These are phyloP conservation scores for Cinclus mexicanus DNA, from an alignment of 2,113 vertebrate genomes.

Conservation along the genomic window DNA sequence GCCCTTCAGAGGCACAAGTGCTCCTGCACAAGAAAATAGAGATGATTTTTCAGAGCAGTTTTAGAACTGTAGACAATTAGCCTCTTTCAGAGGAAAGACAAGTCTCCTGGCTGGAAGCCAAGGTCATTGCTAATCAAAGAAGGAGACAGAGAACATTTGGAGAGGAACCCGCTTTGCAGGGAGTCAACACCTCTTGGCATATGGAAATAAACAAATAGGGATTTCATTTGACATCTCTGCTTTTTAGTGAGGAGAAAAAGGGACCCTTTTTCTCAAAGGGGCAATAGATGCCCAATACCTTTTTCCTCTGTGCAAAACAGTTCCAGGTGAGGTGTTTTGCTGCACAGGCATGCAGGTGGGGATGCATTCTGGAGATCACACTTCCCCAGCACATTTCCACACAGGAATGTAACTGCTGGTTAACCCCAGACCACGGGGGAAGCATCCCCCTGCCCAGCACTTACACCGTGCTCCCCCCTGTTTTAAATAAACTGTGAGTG, in stretches of 20 bases:
- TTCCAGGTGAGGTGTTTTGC: not conserved
- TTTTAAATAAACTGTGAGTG: not conserved
- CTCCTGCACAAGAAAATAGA: not conserved
- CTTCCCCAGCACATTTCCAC: not conserved
- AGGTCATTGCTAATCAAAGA: not conserved
- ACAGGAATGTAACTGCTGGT: not conserved
- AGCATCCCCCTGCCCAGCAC: not conserved
- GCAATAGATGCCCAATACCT: not conserved
- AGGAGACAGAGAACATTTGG: rapidly evolving
- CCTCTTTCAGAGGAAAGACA: not conserved
- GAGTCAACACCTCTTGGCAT: not conserved
- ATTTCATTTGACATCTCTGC: not conserved
- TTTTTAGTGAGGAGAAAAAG: not conserved
- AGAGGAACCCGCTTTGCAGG: not conserved
- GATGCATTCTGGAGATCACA: not conserved
- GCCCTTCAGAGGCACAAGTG: not conserved
- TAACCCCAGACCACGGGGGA: rapidly evolving
- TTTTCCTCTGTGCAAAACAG: not conserved
- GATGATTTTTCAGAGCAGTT: not conserved
- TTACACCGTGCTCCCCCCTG: rapidly evolving
- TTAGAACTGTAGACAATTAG: not conserved
- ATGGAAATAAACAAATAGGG: not conserved
- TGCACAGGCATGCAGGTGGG: not conserved
- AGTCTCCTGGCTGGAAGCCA: not conserved
- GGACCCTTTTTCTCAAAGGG: not conserved